phyloP scores from a whole-genome alignment of 2,888 invertebrate genomes.

The Phengaris arion region DNA sequence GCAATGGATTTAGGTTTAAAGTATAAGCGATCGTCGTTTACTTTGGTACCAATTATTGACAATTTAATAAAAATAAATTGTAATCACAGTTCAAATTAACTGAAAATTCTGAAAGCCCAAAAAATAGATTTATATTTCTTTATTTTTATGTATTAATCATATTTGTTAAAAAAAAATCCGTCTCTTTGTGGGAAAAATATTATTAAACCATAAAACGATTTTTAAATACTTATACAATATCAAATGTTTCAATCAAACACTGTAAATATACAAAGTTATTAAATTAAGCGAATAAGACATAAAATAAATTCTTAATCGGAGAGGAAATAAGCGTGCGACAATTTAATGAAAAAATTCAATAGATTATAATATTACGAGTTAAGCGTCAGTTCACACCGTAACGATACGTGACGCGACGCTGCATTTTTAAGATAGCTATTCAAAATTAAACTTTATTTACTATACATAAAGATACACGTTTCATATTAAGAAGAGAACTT shows the following conservation, averaged over 20 bases:
- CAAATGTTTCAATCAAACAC: constrained; percentile 2
- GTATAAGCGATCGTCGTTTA: too few species aligned
- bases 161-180: too few species aligned
- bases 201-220: background rate
- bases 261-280: background rate
- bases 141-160: too few species aligned
- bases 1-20: too few species aligned
- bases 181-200: background rate
- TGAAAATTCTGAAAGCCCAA: too few species aligned
- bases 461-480: too few species aligned
- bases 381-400: background rate
- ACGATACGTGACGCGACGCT: too few species aligned
- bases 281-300: background rate
- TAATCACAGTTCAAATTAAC: too few species aligned
- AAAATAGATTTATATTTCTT: background rate
- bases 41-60: background rate
- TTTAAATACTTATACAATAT: background rate
- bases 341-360: background rate
- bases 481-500: too few species aligned
- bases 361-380: background rate
- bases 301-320: background rate
- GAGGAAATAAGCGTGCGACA: background rate
- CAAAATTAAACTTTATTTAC: too few species aligned
- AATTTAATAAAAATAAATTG: background rate
- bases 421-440: too few species aligned